These are phyloP conservation scores for Chymomyza caudatula DNA, from an alignment of 2,888 invertebrate species.

Conservation along the genomic window DNA sequence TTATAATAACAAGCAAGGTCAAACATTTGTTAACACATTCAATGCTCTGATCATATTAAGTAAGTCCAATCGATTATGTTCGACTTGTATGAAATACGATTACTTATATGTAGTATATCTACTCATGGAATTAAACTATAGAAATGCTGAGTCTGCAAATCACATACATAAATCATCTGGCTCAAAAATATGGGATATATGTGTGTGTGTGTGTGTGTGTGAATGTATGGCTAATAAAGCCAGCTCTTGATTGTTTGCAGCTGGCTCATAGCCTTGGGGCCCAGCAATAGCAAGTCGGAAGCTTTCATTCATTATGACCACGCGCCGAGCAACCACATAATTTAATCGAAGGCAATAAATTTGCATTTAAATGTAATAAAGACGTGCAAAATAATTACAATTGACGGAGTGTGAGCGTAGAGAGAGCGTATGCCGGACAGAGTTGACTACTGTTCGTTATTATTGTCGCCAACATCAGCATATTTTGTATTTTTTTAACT, in stretches of 20 bases:
- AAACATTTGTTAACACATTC: not conserved
- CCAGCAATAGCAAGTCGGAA: not conserved
- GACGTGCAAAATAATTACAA: slow-evolving; percentile 66
- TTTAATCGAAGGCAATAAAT: slow-evolving; percentile 71
- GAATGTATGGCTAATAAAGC: slow-evolving; percentile 21
- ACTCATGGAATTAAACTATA: not conserved
- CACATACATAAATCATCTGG: slow-evolving; percentile 16
- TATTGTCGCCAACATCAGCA: not conserved
- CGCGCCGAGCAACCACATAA: slow-evolving; percentile 39
- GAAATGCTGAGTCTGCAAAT: not conserved
- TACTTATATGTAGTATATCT: not conserved
- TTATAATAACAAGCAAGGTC: not conserved
- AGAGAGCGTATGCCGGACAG: not conserved
- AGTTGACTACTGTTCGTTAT: not conserved
- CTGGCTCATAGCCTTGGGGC: not conserved
- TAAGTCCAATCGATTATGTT: not conserved
- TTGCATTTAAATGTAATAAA: slow-evolving; percentile 73
- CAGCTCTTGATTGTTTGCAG: slow-evolving; percentile 18
- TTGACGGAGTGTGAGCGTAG: slow-evolving; percentile 3
- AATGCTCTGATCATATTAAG: slow-evolving; percentile 17
- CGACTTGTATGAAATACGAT: not conserved
- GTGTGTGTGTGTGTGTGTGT: not conserved
- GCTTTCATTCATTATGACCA: slow-evolving; percentile 48
- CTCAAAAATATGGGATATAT: slow-evolving; percentile 15
- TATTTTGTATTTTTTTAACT: slow-evolving; percentile 8